These are phyloP conservation scores for Calyptomena viridis DNA, from an alignment of 2,113 vertebrate species.

Conservation along the genomic window DNA sequence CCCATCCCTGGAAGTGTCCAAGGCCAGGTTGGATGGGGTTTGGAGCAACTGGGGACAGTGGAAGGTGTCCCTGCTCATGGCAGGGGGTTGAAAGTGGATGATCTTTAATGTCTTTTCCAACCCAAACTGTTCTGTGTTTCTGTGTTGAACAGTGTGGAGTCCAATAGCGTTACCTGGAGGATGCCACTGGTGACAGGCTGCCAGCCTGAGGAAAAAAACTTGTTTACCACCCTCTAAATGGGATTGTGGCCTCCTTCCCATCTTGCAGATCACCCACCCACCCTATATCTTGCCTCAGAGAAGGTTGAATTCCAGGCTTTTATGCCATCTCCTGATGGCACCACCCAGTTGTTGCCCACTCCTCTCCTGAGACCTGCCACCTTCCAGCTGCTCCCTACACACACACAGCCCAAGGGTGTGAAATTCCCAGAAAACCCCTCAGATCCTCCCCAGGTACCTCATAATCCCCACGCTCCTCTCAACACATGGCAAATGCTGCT, in stretches of 20 bases:
- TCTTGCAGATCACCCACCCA: background rate
- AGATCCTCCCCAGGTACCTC: no score
- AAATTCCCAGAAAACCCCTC: background rate
- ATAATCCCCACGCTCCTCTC: background rate
- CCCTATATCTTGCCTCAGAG: background rate
- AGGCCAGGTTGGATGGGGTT: fast-evolving
- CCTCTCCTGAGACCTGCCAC: background rate
- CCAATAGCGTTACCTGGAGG: background rate
- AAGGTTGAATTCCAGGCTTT: background rate
- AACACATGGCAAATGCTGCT: background rate
- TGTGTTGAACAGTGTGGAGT: background rate
- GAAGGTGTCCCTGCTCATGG: fast-evolving
- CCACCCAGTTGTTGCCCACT: background rate
- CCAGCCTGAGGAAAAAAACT: background rate
- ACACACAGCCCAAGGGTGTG: background rate
- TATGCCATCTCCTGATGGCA: background rate
- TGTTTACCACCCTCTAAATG: background rate
- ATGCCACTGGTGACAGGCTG: background rate
- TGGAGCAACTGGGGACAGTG: fast-evolving
- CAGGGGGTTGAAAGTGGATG: background rate
- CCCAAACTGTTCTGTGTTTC: background rate
- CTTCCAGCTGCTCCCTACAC: background rate
- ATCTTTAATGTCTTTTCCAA: background rate
- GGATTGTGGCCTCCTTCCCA: background rate
- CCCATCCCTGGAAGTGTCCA: background rate